Conservation (phyloP, 2,113 vertebrate species). For the Psephotus haematonotus region DNA sequence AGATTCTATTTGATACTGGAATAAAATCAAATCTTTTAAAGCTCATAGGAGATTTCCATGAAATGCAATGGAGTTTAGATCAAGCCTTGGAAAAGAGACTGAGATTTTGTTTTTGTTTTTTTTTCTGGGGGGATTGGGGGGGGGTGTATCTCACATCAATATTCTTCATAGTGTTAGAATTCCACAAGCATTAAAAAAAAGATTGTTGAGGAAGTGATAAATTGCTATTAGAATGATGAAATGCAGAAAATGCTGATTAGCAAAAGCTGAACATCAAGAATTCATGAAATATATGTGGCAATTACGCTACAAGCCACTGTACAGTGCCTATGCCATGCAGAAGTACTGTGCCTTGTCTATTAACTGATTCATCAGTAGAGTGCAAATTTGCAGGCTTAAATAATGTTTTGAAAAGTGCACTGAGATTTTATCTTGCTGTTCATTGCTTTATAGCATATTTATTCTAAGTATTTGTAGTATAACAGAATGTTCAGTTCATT, state of each 20-base stretch:
- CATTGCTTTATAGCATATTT: neutral
- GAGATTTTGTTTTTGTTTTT: neutral
- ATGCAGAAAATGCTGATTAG: neutral
- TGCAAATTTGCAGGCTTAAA: neutral
- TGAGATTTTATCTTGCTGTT: neutral
- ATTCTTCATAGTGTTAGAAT: neutral
- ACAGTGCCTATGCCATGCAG: neutral
- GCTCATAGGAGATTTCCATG: neutral
- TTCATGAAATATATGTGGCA: neutral
- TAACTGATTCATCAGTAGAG: neutral
- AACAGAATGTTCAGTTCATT: neutral
- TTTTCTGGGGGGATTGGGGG: too few relatives aligned
- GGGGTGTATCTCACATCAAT: accelerated
- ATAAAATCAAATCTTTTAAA: neutral
- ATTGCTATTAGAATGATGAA: neutral
- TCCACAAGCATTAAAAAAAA: neutral
- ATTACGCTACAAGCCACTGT: neutral
- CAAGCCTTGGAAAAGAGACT: neutral
- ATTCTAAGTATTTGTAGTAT: neutral
- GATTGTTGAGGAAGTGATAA: accelerated
- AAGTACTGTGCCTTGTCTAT: neutral
- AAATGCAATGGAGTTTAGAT: neutral
- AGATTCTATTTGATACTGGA: neutral
- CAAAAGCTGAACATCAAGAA: neutral
- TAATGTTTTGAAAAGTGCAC: neutral